Evolutionary conservation across 2,113 vertebrate species (phyloP).

Genomic region (Catharus fuscescens): DNA sequence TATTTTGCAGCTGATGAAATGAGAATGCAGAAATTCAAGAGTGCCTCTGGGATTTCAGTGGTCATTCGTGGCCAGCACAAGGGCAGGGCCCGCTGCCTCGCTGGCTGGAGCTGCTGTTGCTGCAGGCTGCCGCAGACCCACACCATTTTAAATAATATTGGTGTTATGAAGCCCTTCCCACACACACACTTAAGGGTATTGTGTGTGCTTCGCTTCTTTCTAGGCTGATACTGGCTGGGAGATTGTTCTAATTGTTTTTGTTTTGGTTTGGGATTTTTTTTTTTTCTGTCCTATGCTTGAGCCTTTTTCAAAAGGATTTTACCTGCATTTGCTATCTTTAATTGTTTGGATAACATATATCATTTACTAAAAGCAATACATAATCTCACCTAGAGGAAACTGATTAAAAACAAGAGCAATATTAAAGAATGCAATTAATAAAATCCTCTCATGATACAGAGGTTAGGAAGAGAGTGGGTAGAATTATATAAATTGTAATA

Average conservation of each 20-base stretch:
- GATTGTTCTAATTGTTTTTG: slow-evolving; percentile 46
- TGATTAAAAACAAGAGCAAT: slow-evolving; percentile 1
- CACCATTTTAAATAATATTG: slow-evolving; percentile 71
- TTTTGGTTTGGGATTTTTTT: not conserved
- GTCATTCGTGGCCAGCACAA: slow-evolving; percentile 92
- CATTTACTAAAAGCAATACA: not conserved
- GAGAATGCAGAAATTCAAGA: slow-evolving; percentile 94
- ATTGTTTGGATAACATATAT: slow-evolving; percentile 12
- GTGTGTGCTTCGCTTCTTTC: slow-evolving; percentile 21
- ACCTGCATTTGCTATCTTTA: slow-evolving; percentile 40
- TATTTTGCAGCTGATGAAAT: slow-evolving; percentile 89
- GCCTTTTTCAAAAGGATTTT: slow-evolving; percentile 58
- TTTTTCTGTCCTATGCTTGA: slow-evolving; percentile 7
- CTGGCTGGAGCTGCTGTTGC: slow-evolving; percentile 56
- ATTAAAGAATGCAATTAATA: slow-evolving; percentile 21
- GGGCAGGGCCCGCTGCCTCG: slow-evolving; percentile 84
- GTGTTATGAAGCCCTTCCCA: slow-evolving; percentile 50
- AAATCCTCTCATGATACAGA: not conserved
- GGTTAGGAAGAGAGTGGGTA: not conserved
- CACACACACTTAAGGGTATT: slow-evolving; percentile 31
- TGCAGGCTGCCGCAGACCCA: slow-evolving; percentile 52
- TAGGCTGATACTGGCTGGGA: not conserved
- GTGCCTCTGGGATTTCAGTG: slow-evolving; percentile 92
- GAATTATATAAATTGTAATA: not conserved
- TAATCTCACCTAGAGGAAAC: not conserved